phyloP scores from a whole-genome alignment of 2,888 invertebrate species.

The Hemicrepidius hirtus region DNA sequence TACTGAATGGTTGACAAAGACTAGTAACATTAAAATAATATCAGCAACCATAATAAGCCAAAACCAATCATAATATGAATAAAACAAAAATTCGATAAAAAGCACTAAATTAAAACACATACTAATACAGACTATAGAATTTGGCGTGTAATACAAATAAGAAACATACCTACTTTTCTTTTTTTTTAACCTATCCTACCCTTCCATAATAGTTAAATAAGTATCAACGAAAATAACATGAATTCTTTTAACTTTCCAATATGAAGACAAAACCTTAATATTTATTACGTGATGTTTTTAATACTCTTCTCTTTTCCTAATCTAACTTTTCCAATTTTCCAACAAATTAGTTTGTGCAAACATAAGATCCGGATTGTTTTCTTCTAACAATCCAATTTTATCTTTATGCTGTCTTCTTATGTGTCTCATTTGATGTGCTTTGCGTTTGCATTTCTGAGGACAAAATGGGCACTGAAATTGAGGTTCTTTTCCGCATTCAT shows the following conservation, averaged over 20 bases:
- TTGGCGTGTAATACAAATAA: no score
- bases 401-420: conserved; percentile 75
- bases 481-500: conserved; percentile 81
- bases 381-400: conserved; percentile 71
- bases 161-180: no score
- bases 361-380: conserved; percentile 70
- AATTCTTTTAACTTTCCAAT: no score
- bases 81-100: no score
- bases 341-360: no score
- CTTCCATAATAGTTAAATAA: background rate
- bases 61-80: conserved; percentile 6
- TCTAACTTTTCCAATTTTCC: background rate
- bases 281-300: background rate
- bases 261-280: no score
- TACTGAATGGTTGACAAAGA: background rate
- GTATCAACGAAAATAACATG: no score
- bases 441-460: conserved; percentile 76
- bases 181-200: no score
- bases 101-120: no score
- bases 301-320: background rate
- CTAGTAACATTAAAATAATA: conserved; percentile 13
- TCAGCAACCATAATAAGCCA: background rate
- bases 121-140: no score
- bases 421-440: conserved; percentile 63
- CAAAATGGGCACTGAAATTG: conserved; percentile 80